phyloP scores from a whole-genome alignment of 2,113 vertebrate species.

The Vulpes vulpes region DNA sequence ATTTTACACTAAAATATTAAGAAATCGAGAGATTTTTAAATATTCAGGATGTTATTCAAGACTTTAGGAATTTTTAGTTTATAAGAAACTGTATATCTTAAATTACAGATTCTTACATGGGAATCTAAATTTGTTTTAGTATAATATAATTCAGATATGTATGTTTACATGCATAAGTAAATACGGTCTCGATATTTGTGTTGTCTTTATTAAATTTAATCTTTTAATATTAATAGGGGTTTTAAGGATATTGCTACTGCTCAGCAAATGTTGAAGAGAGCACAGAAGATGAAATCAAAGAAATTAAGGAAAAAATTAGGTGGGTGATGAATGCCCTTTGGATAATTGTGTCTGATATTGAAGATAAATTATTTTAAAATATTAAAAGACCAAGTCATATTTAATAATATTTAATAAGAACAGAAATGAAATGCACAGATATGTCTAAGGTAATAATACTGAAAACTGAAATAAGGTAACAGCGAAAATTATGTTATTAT shows the following conservation, averaged over 20 bases:
- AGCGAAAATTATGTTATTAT: conserved; percentile 25
- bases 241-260: conserved; percentile 93
- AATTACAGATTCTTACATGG: conserved; percentile 14
- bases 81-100: conserved; percentile 8
- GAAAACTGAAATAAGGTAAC: neutral
- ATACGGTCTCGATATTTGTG: conserved; percentile 52
- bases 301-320: conserved; percentile 89
- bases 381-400: neutral
- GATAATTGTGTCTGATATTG: neutral
- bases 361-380: conserved; percentile 49
- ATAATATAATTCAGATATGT: neutral
- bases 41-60: conserved; percentile 35
- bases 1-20: conserved; percentile 44
- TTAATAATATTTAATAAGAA: conserved; percentile 57
- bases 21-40: neutral
- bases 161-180: neutral
- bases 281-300: conserved; percentile 94
- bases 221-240: conserved; percentile 91
- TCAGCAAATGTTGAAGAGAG: conserved; percentile 95
- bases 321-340: conserved; percentile 83
- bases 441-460: neutral
- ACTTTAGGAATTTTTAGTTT: conserved; percentile 53
- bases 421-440: neutral
- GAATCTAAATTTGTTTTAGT: conserved; percentile 29
- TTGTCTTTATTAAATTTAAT: conserved; percentile 74